Evolutionary conservation across 2,888 invertebrate genomes (phyloP), one percentile per base, ranked within the genome.

Genomic region (Lithophane socia): DNA sequence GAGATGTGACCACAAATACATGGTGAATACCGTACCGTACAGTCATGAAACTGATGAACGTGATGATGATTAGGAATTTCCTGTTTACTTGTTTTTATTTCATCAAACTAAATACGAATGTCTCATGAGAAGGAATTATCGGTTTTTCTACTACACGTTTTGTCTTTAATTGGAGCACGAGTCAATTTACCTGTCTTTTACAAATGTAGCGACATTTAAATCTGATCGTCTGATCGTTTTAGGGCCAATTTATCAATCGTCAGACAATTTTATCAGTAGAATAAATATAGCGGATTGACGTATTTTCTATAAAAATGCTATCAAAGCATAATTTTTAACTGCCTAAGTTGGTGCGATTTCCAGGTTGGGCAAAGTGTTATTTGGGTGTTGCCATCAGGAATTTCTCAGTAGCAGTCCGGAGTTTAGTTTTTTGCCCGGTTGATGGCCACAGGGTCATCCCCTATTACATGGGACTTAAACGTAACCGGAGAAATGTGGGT

Each of bases 61-160:
- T 18, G 18, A 42, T 16, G 8, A 37, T 54, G 29, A 56, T 4
- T 16, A 16, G 3, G 66, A 13, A 16, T 29, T 52, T 54, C 16
- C 37, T 49, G 63, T 16, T 70, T 47, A 63, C 47, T 42, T 49
- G n/a, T 21, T 29, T 63, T 63, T 52, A 16, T 42, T 63, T 66
- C 60, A 77, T 64, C 78, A n/a, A 12, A 52, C 3, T 52, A 60
- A 70, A 77, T 42, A 49, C 8, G 52, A 37, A 77, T 54, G 0
- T 54, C 37, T 56, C 18, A 42, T 37, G 37, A 72, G 72, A 77
- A 58, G 29, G 24, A 29, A 56, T 52, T 49, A 44, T 44, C 49
- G 29, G 56, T 72, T 77, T 77, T 64, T 64, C 18, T 44, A 64
- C 5, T 24, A 79, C 9, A 13, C n/a, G 21, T 63, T 24, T 56